Evolutionary conservation across 1,140 invertebrate genomes (phyloP).

Genomic region (Leptinotarsa texana): DNA sequence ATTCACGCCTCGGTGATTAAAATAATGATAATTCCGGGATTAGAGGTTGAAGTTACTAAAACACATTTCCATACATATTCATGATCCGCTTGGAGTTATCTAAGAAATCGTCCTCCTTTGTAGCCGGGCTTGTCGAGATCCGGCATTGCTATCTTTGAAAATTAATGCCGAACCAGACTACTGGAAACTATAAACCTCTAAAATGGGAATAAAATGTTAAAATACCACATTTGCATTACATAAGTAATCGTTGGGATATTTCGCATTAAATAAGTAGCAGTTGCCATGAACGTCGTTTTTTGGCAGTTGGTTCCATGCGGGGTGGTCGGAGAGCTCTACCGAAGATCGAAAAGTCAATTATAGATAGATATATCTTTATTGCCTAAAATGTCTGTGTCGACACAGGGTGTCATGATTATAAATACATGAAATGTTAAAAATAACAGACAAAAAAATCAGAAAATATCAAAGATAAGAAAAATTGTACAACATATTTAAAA

Average conservation of each 20-base stretch:
- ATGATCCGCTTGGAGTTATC: slow-evolving; percentile 40
- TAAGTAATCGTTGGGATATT: slow-evolving; percentile 39
- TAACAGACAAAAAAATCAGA: too few species aligned
- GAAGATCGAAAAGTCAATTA: too few species aligned
- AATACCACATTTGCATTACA: slow-evolving; percentile 43
- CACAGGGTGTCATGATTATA: too few species aligned
- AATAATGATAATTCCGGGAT: slow-evolving; percentile 35
- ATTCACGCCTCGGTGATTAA: slow-evolving; percentile 26
- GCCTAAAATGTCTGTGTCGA: too few species aligned
- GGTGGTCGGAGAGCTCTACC: too few species aligned
- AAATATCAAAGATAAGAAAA: too few species aligned
- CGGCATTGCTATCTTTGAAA: slow-evolving; percentile 39
- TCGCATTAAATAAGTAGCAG: background rate
- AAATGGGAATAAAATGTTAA: slow-evolving; percentile 51
- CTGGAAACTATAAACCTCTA: slow-evolving; percentile 48
- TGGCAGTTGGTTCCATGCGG: background rate
- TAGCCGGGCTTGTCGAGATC: slow-evolving; percentile 28
- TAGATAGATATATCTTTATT: too few species aligned
- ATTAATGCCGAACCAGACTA: slow-evolving; percentile 43
- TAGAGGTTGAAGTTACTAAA: slow-evolving; percentile 38
- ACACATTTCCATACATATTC: slow-evolving; percentile 45
- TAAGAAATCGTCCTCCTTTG: slow-evolving; percentile 42
- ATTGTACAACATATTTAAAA: too few species aligned
- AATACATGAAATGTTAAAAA: too few species aligned
- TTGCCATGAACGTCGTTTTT: background rate